phyloP scores from a whole-genome alignment of 2,797 vertebrate species.

The Pseudomugil tenellus region DNA sequence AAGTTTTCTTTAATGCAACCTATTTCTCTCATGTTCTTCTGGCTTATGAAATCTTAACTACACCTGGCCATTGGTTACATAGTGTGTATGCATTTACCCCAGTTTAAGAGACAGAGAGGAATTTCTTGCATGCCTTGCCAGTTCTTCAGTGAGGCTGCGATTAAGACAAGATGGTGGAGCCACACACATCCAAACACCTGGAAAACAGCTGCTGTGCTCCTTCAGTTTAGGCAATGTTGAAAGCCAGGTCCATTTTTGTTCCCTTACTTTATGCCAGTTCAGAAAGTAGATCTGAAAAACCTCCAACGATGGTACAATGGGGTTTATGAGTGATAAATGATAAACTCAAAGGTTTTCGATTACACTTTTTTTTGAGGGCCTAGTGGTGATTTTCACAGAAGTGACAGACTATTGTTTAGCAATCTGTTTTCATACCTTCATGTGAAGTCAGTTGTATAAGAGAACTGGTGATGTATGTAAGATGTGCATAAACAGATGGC shows the following conservation, averaged over 20 bases:
- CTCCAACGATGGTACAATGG: constrained; percentile 16
- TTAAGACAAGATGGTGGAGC: constrained; percentile 76
- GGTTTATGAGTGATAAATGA: constrained; percentile 43
- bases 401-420: constrained; percentile 40
- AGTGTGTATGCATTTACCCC: constrained; percentile 64
- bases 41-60: constrained; percentile 59
- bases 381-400: constrained; percentile 41
- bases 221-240: constrained; percentile 48
- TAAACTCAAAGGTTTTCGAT: constrained; percentile 48
- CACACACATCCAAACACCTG: constrained; percentile 81
- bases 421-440: constrained; percentile 37
- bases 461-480: constrained; percentile 32
- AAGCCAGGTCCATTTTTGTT: constrained; percentile 37
- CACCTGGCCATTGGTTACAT: constrained; percentile 67
- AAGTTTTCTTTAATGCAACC: constrained; percentile 47
- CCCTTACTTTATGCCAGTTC: constrained; percentile 40
- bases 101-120: constrained; percentile 64
- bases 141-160: constrained; percentile 71
- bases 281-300: constrained; percentile 9
- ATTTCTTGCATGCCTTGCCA: constrained; percentile 79
- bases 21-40: constrained; percentile 51
- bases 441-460: constrained; percentile 28
- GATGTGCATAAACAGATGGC: constrained; percentile 47
- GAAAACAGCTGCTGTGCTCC: constrained; percentile 71
- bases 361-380: constrained; percentile 20